Evolutionary conservation across 2,888 invertebrate genomes (phyloP).

Genomic region (Campoletis raptor): DNA sequence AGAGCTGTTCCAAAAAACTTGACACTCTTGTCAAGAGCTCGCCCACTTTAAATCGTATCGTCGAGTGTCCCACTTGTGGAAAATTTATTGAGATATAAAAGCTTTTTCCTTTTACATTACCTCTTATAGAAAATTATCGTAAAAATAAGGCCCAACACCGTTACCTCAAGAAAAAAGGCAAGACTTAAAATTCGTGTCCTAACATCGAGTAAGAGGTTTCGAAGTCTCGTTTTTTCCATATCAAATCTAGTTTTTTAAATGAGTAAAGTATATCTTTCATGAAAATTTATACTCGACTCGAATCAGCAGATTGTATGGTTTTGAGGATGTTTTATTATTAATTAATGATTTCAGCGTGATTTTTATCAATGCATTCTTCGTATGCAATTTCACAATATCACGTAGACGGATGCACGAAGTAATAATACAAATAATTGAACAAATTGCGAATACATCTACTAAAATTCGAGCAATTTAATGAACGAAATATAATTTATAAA

Average conservation of each 20-base stretch:
- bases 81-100: neutral
- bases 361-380: neutral
- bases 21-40: neutral
- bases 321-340: neutral
- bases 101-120: neutral
- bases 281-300: neutral
- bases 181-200: no score
- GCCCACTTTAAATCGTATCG: neutral
- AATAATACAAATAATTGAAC: no score
- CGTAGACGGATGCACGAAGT: no score
- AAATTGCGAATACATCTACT: neutral
- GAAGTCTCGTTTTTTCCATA: neutral
- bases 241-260: neutral
- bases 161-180: no score
- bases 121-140: no score
- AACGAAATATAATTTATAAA: neutral
- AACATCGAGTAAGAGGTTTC: neutral
- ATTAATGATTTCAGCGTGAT: neutral
- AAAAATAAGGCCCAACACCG: no score
- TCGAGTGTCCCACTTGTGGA: neutral
- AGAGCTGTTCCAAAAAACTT: neutral
- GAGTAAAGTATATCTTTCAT: neutral
- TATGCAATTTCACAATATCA: neutral
- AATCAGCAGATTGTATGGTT: neutral
- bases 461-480: neutral